phyloP scores from a whole-genome alignment of 2,797 vertebrate genomes.

The Coregonus suidteri region DNA sequence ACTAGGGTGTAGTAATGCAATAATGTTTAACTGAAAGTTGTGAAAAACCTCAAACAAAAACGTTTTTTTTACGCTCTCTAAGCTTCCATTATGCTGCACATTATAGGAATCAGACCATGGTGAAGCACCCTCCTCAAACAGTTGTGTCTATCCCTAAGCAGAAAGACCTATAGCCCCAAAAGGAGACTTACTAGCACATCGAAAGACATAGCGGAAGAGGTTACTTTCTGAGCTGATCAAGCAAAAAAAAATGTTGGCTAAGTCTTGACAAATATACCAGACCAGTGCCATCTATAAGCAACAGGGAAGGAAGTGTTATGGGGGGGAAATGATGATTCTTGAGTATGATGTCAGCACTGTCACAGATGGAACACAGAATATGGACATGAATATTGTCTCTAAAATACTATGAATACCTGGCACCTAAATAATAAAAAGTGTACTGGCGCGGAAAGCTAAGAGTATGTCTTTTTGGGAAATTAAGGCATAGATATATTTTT shows the following conservation, averaged over 20 bases:
- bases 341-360: background rate
- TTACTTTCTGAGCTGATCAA: background rate
- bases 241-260: background rate
- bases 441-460: too few relatives aligned
- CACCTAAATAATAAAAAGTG: too few relatives aligned
- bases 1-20: background rate
- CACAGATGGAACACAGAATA: background rate
- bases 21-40: background rate
- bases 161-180: background rate
- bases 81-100: too few relatives aligned
- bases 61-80: too few relatives aligned
- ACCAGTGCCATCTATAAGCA: background rate
- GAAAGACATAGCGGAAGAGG: background rate
- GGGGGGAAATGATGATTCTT: background rate
- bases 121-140: background rate
- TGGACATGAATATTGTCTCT: background rate
- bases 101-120: too few relatives aligned
- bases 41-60: background rate
- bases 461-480: too few relatives aligned
- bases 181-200: background rate
- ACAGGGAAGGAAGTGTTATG: background rate
- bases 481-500: too few relatives aligned
- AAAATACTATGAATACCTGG: too few relatives aligned
- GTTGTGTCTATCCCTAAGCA: background rate
- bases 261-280: background rate